Conservation (phyloP, 92 coral and sea anemone genomes). For the Hydrozoanthus gracilis region DNA sequence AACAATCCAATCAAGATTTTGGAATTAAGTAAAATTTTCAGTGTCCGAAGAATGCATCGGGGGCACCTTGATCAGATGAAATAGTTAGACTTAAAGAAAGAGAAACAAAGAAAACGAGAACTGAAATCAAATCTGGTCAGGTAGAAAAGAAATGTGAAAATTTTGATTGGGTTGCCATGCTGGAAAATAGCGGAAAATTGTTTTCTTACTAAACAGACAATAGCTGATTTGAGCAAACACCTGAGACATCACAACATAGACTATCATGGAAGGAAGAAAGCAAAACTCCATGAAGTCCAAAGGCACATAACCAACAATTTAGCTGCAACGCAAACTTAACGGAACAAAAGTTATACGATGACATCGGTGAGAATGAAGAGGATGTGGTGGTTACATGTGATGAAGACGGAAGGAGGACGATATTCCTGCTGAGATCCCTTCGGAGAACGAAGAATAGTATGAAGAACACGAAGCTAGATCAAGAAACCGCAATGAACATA, state of each 20-base stretch:
- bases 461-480: slow-evolving; percentile 31
- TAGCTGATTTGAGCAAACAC: slow-evolving; percentile 49
- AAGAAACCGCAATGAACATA: slow-evolving; percentile 37
- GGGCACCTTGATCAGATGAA: slow-evolving; percentile 23
- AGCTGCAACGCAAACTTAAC: too few species aligned
- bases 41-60: slow-evolving; percentile 54
- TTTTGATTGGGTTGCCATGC: slow-evolving; percentile 60
- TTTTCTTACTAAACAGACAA: slow-evolving; percentile 45
- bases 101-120: slow-evolving; percentile 19
- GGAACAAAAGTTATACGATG: too few species aligned
- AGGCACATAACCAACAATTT: too few species aligned
- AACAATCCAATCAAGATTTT: too few species aligned
- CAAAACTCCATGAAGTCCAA: slow-evolving; percentile 64
- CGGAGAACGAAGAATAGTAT: slow-evolving; percentile 45
- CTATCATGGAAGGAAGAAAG: slow-evolving; percentile 48
- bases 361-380: too few species aligned
- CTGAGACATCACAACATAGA: too few species aligned
- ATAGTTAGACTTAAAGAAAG: slow-evolving; percentile 49
- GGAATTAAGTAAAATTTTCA: slow-evolving; percentile 45
- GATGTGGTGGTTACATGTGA: slow-evolving; percentile 48
- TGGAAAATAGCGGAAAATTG: slow-evolving; percentile 44
- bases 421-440: slow-evolving; percentile 41
- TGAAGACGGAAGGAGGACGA: too few species aligned
- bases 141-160: slow-evolving; percentile 52
- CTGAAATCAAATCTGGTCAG: slow-evolving; percentile 44